These are phyloP conservation scores for Amphimedon queenslandica DNA, from an alignment of 37 sponge, comb jelly and placozoan genomes.

Conservation along the genomic window DNA sequence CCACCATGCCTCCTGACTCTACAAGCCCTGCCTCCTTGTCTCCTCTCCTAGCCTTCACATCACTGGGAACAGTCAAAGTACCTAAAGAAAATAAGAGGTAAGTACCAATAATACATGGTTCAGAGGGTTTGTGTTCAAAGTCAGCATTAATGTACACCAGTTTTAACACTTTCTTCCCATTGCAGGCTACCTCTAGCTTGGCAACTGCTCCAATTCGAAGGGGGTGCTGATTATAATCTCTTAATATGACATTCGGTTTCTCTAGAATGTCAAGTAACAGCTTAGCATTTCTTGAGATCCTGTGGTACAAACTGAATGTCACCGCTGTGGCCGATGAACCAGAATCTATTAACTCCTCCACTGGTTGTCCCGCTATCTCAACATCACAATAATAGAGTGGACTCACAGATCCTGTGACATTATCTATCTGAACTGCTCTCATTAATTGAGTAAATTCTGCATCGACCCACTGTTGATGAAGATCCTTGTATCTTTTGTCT, in stretches of 20 bases:
- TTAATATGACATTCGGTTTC: background rate
- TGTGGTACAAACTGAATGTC: conserved; percentile 14
- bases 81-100: conserved; percentile 7
- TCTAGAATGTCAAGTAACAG: background rate
- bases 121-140: too few relatives aligned
- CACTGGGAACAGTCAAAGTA: too few relatives aligned
- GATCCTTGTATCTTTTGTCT: too few relatives aligned
- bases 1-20: too few relatives aligned
- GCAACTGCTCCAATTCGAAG: conserved; percentile 2
- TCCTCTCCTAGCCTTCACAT: too few relatives aligned
- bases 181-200: background rate
- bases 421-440: too few relatives aligned
- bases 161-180: background rate
- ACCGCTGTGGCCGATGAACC: conserved; percentile 31
- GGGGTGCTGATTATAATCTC: conserved; percentile 13
- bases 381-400: conserved; percentile 23
- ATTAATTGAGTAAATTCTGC: too few relatives aligned
- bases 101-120: conserved; percentile 4
- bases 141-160: conserved; percentile 8
- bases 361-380: background rate
- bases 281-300: background rate
- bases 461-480: too few relatives aligned
- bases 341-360: conserved; percentile 16
- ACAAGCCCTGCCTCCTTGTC: too few relatives aligned
- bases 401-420: too few relatives aligned